Base-by-base conservation (phyloP, 2,888 invertebrate species). In the Boloria euphrosyne region DNA sequence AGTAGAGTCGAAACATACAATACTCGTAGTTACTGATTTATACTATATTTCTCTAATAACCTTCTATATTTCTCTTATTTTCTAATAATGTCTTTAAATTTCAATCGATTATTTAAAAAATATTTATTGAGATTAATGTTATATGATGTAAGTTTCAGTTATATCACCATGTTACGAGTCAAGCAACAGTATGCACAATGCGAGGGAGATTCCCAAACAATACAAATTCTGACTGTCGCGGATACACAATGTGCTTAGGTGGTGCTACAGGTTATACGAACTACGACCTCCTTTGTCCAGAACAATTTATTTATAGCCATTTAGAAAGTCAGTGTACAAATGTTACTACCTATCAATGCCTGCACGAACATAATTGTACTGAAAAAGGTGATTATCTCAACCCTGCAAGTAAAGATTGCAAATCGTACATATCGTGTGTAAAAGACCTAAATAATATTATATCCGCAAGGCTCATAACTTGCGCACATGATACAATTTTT, bases 121-220 rank as follows among this genome's bases (percentile, higher is more conserved):
- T 59, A 6, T 49, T 47, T 16, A 49, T 14, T 58, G 13, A 49
- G 44, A 46, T 58, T 47, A 22, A 1, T 47, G 22, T 59, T 47
- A 16, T 49, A 17, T 49, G 16, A 72, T 70, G 70, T 75, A 72
- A 63, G 74, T 89, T 87, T 61, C 86, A 90, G 90, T 78, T 79
- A 63, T 78, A 85, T 75, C 79, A 77, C 68, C 74, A 80, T 58
- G 73, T 75, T 46, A 76, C 75, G 10, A 82, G 78, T 70, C 63
- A 76, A 64, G 81, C 80, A 2, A 71, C 74, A 1, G 64, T 80
- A 65, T 91, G 91, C 66, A 79, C 75, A 0, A 69, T 78, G 0
- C 79, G 81, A 16, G 91, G 90, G 63, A 83, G 85, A 68, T 91
- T 84, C 66, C 85, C 88, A 2, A 85, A 88, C 70, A 79, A 86